Conservation (phyloP, 2,888 invertebrate genomes). For the Perizoma flavofasciatum region DNA sequence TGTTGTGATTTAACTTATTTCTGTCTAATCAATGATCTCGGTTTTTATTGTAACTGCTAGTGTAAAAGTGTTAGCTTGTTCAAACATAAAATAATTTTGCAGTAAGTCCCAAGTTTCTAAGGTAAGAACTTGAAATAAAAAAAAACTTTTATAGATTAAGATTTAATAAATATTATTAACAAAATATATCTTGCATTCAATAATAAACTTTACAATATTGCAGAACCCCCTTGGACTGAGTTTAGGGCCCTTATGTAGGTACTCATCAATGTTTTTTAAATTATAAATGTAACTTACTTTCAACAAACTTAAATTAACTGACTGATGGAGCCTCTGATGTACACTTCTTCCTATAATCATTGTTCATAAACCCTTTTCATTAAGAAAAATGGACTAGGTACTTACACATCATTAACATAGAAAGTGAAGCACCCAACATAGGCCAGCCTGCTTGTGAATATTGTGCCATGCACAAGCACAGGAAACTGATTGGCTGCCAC, state of each 20-base stretch:
- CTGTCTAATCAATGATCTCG: slow-evolving; percentile 16
- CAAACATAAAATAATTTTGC: slow-evolving; percentile 17
- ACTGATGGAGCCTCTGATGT: too few species aligned
- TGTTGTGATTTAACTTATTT: slow-evolving; percentile 14
- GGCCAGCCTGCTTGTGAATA: too few species aligned
- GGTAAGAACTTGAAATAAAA: slow-evolving; percentile 12
- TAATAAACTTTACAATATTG: slow-evolving; percentile 1
- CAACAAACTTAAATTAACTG: too few species aligned
- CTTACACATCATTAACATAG: too few species aligned
- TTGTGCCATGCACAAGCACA: too few species aligned
- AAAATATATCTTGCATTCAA: slow-evolving; percentile 2
- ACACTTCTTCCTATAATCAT: too few species aligned
- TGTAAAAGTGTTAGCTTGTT: slow-evolving; percentile 5
- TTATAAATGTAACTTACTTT: too few species aligned
- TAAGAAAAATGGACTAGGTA: too few species aligned
- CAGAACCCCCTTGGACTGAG: neutral
- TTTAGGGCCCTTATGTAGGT: neutral
- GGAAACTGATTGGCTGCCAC: too few species aligned
- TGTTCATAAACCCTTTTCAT: too few species aligned
- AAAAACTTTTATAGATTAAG: slow-evolving; percentile 11
- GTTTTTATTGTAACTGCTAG: slow-evolving; percentile 5
- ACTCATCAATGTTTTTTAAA: too few species aligned
- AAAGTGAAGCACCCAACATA: too few species aligned
- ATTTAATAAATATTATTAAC: slow-evolving; percentile 21
- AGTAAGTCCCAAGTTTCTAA: slow-evolving; percentile 24